Conservation (phyloP, 2,113 vertebrate species). For the Caloenas nicobarica region DNA sequence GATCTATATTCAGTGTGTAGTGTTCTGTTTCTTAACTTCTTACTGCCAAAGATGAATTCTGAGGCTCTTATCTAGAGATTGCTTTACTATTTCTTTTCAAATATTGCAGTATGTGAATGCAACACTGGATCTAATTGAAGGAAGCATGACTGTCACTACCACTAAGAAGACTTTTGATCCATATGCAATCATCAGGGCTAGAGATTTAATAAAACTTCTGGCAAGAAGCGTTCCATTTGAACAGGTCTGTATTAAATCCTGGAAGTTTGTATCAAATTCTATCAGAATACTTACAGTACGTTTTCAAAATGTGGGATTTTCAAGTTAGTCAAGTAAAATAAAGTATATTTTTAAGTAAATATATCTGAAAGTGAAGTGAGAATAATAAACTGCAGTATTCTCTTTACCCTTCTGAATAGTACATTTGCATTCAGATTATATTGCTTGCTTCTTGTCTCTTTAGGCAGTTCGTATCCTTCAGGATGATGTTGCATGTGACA, state of each 20-base stretch:
- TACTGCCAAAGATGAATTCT: not conserved
- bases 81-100: not conserved
- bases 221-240: conserved; percentile 95
- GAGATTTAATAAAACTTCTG: conserved; percentile 94
- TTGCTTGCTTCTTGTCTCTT: not conserved
- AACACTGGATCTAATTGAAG: conserved; percentile 92
- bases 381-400: not conserved
- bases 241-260: conserved; percentile 78
- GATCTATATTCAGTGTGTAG: not conserved
- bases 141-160: conserved; percentile 92
- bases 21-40: not conserved
- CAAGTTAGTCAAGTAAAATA: not conserved
- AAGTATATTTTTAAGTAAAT: not conserved
- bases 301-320: not conserved
- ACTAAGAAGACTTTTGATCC: conserved; percentile 97
- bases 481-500: conserved; percentile 94
- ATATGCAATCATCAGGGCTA: conserved; percentile 87
- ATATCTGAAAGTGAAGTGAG: not conserved
- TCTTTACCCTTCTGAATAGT: not conserved
- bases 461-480: conserved; percentile 93
- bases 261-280: not conserved
- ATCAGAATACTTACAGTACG: rapidly evolving
- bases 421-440: not conserved
- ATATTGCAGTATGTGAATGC: conserved; percentile 83
- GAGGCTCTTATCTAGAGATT: not conserved